Evolutionary conservation across 2,113 vertebrate genomes (phyloP).

Genomic region (Mustelus asterias): DNA sequence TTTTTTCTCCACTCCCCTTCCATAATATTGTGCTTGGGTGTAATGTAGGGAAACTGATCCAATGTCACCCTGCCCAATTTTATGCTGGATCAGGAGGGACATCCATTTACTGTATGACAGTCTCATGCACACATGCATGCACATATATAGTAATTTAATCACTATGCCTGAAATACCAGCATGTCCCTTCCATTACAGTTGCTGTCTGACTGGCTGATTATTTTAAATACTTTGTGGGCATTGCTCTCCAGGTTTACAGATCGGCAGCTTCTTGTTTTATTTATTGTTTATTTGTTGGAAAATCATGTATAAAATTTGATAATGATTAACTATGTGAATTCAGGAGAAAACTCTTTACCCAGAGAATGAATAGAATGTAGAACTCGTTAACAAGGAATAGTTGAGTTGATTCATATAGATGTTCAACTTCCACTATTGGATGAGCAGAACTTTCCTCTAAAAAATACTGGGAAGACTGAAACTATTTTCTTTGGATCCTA

Average conservation of each 20-base stretch:
- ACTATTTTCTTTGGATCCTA: too few species aligned
- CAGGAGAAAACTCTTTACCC: neutral
- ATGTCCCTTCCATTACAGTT: neutral
- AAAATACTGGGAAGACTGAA: too few species aligned
- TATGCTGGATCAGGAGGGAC: too few species aligned
- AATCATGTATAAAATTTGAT: neutral
- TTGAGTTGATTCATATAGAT: neutral
- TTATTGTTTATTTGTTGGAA: neutral
- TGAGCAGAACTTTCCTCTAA: too few species aligned
- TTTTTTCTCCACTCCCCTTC: too few species aligned
- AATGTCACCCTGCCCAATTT: too few species aligned
- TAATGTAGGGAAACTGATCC: too few species aligned
- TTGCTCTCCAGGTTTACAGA: neutral
- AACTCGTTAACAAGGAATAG: neutral
- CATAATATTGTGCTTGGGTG: too few species aligned
- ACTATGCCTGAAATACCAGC: neutral
- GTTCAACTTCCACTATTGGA: too few species aligned
- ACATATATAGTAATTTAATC: too few species aligned
- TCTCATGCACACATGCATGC: too few species aligned
- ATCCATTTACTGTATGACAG: too few species aligned
- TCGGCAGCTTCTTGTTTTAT: neutral
- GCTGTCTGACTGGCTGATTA: neutral
- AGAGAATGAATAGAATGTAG: neutral
- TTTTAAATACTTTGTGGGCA: neutral
- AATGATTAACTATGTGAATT: neutral